Percentiles rank a stretch among this genome's conserved stretches.
phyloP scores from a whole-genome alignment of 2,113 vertebrate species.

The Cyanoliseus patagonus region DNA sequence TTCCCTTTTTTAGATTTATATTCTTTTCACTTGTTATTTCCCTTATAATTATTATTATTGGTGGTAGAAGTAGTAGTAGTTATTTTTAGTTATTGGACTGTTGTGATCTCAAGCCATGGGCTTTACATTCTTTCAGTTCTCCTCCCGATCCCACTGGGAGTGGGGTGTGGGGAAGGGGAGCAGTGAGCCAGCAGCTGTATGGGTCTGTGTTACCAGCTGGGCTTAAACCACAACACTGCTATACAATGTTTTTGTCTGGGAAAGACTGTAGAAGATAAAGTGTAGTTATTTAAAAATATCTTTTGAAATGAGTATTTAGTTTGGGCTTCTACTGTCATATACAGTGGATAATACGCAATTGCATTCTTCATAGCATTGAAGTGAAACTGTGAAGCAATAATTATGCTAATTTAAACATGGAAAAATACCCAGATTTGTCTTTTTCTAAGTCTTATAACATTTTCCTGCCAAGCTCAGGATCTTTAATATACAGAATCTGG shows the following conservation, averaged over 20 bases:
- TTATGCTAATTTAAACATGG: constrained; percentile 1
- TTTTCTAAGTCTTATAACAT: not conserved
- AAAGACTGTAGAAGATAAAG: not conserved
- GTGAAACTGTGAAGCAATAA: not conserved
- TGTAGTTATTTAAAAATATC: not conserved
- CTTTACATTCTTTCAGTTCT: too few species aligned
- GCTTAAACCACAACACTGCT: not conserved
- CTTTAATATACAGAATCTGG: not conserved
- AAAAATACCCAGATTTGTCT: not conserved
- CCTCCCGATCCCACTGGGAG: not conserved
- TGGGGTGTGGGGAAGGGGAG: not conserved
- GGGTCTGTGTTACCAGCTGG: not conserved
- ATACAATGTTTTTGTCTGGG: not conserved
- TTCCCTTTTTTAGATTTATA: not conserved
- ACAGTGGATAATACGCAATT: not conserved
- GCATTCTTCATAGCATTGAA: not conserved
- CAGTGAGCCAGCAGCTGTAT: not conserved
- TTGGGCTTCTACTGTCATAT: not conserved
- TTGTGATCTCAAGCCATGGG: too few species aligned
- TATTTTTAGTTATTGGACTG: not conserved
- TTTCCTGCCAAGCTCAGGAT: not conserved
- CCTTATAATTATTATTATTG: not conserved
- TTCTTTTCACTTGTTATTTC: not conserved
- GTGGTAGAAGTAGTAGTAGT: not conserved
- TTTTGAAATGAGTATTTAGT: not conserved